Base-by-base conservation (phyloP, 2,797 vertebrate species). In the Cetoscarus ocellatus region DNA sequence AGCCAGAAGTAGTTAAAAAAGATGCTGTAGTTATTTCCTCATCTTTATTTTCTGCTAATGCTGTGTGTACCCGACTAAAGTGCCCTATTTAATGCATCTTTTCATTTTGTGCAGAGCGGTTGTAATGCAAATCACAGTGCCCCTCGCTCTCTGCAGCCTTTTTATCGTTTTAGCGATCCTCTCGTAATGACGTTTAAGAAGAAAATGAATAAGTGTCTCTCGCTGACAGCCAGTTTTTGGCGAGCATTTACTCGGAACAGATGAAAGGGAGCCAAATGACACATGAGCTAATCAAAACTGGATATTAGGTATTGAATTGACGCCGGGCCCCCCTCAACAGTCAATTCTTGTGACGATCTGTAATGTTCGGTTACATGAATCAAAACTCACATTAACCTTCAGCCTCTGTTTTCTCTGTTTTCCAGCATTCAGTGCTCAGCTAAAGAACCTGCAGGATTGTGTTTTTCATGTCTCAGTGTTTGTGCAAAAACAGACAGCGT, bases 91-190 rank as follows among this genome's bases (percentile, higher is more conserved):
- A 87, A 87, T 89, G 87, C 80, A 77, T 92, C 76, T 89, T 91
- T 89, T 91, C 58, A 89, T 91, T 88, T 83, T 84, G 67, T 70
- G 70, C 70, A 65, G 70, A 80, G 75, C 63, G 55, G 80, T 75
- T 92, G 80, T 88, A 86, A 89, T 90, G 88, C 87, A 91, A 92
- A 90, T 93, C 78, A 86, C 88, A 79, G 84, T 90, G 62, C 70
- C 70, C 77, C 86, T 87, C 64, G 19, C 63, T 73, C 84, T 56
- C 78, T 87, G 64, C 36, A 18, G 59, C 67, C 77, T 62, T 73
- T 77, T 76, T 91, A 88, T 90, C 80, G 51, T 90, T 90, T 83
- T 81, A 85, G 90, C 80, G 85, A 92, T 91, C 88, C 88, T 70
- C 88, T 90, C 83, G 83, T 91, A 88, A 90, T 78, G 88, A 79